Conservation (phyloP, 2,888 invertebrate genomes). For the Venusia cambrica region DNA sequence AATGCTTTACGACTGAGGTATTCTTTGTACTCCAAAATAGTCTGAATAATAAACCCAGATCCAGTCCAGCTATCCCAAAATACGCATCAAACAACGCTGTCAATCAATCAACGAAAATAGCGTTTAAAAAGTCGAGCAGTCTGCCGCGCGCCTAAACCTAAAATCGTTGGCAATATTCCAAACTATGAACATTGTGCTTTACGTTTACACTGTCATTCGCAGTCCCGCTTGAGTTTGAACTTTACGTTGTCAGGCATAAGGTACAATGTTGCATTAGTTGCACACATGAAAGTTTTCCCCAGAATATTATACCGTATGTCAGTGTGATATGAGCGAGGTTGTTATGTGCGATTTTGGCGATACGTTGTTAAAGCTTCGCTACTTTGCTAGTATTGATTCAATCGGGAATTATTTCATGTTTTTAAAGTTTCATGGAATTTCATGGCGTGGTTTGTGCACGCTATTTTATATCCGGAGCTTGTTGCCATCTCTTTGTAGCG, state of each 20-base stretch:
- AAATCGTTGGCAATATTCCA: constrained; percentile 28
- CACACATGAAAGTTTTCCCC: not conserved
- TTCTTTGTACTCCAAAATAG: not conserved
- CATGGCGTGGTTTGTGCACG: constrained; percentile 3
- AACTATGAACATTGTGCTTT: constrained; percentile 11
- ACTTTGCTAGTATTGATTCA: constrained; percentile 13
- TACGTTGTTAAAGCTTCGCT: not conserved
- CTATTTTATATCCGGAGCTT: too few relatives aligned
- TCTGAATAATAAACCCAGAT: constrained; percentile 10
- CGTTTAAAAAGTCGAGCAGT: constrained; percentile 24
- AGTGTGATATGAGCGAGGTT: not conserved
- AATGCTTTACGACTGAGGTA: not conserved
- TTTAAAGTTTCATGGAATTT: constrained; percentile 7
- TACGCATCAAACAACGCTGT: constrained; percentile 28
- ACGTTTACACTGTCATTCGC: constrained; percentile 1
- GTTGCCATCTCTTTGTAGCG: too few relatives aligned
- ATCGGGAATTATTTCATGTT: constrained; percentile 11
- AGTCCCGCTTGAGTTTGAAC: constrained; percentile 3
- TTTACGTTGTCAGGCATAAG: constrained; percentile 1
- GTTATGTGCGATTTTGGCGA: not conserved
- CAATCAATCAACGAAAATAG: constrained; percentile 25
- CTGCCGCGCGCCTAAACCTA: constrained; percentile 27
- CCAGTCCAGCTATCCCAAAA: constrained; percentile 19
- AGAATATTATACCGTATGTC: constrained; percentile 8
- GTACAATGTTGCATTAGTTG: constrained; percentile 1